phyloP scores from a whole-genome alignment of 2,797 vertebrate genomes.

The Glossophaga mutica region DNA sequence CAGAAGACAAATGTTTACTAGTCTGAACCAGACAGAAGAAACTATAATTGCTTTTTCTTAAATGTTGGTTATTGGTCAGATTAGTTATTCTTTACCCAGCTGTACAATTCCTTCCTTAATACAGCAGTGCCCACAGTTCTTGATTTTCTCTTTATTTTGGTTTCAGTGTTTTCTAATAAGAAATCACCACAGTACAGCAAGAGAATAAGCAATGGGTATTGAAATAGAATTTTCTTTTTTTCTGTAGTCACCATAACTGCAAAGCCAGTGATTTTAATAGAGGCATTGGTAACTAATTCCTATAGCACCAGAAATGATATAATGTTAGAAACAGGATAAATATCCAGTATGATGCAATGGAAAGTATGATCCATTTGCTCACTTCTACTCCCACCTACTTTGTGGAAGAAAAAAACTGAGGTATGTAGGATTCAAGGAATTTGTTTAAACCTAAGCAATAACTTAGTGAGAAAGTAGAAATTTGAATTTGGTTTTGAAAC shows the following conservation, averaged over 20 bases:
- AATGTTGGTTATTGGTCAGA: background rate
- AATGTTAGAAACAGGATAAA: background rate
- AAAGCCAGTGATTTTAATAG: conserved; percentile 10
- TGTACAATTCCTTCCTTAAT: background rate
- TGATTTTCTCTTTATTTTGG: background rate
- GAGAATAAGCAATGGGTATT: background rate
- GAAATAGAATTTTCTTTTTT: background rate
- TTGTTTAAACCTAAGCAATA: background rate
- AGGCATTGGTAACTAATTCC: background rate
- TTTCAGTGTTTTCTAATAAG: background rate
- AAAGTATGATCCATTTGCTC: background rate
- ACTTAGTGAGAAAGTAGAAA: background rate
- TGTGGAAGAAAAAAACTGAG: background rate
- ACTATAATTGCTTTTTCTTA: background rate
- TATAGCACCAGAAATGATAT: background rate
- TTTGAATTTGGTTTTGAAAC: background rate
- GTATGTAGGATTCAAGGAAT: background rate
- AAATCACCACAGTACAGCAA: background rate
- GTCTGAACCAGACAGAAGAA: background rate
- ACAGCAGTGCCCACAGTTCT: background rate
- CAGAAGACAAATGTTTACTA: background rate
- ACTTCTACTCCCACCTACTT: background rate
- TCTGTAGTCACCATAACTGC: background rate
- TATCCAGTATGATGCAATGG: background rate
- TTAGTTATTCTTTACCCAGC: background rate